Evolutionary conservation across 1,140 invertebrate genomes (phyloP), one percentile per base, ranked within the genome.

Genomic region (Papilio polytes): DNA sequence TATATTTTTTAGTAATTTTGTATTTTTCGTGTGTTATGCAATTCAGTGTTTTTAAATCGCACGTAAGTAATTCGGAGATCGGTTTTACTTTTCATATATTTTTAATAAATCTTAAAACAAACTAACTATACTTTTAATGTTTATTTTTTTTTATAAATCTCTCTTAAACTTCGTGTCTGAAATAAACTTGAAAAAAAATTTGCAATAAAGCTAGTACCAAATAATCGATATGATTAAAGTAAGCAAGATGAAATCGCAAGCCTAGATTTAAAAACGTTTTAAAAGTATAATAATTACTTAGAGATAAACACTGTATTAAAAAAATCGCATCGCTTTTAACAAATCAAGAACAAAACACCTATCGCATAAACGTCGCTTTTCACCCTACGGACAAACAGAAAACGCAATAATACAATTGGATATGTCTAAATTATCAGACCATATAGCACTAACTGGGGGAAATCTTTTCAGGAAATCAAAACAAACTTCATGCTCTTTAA

Each of bases 401-500:
- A 81, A 18, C 66, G 44, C 22, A 26, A 46, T 18, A 41, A 70
- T 63, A 80, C 36, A 41, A 63, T 66, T 63, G 18, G 63, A 22
- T 26, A 76, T 66, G 2, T 31, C 12, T 1, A 66, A 70, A 31
- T 70, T 7, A 31, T 31, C 12, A 31, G 1, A 70, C 22, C 12
- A 31, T 36, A 70, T 31, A 70, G 0, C 51, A 74, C 20, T 83
- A 81, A 83, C 56, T 0, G 31, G 15, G 9, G 70, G 22, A 59
- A 74, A 41, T 82, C 72, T 66, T 87, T 87, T 83, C 84, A 88
- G 87, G 81, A 82, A 63, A 80, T 72, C 22, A 80, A 84, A 84
- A 86, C 80, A 81, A 84, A 77, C 72, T 77, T 56, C 78, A 77
- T 78, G 81, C 80, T 31, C 74, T 78, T 82, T 15, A 80, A 79